Conservation (phyloP, 1,140 invertebrate genomes). For the Pemphigus obesinymphae region DNA sequence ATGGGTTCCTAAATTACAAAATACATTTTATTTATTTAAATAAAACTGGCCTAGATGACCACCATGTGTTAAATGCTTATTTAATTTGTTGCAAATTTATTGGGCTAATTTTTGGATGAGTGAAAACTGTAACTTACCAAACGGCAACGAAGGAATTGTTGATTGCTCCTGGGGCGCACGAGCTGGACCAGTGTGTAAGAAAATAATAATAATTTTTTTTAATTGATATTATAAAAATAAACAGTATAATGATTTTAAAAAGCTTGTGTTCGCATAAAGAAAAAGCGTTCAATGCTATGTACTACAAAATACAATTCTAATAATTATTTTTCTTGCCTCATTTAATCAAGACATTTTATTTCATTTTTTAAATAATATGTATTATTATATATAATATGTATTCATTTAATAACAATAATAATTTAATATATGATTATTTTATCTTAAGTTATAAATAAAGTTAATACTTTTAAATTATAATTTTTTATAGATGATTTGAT, state of each 20-base stretch:
- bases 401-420: no score
- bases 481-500: no score
- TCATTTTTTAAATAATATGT: not conserved
- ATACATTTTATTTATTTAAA: not conserved
- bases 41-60: not conserved
- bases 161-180: conserved; percentile 78
- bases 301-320: conserved; percentile 5
- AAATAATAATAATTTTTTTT: conserved; percentile 35
- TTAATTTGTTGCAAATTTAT: conserved; percentile 18
- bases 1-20: conserved; percentile 71
- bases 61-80: not conserved
- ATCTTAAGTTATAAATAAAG: no score
- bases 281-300: not conserved
- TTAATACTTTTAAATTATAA: no score
- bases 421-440: no score
- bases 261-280: not conserved
- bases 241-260: not conserved
- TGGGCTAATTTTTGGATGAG: conserved; percentile 36
- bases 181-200: conserved; percentile 54
- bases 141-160: conserved; percentile 85
- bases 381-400: not conserved
- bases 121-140: conserved; percentile 64
- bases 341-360: not conserved
- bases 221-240: conserved; percentile 9
- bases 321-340: not conserved